Evolutionary conservation across 2,888 invertebrate genomes (phyloP).

Genomic region (Plemyria rubiginata): DNA sequence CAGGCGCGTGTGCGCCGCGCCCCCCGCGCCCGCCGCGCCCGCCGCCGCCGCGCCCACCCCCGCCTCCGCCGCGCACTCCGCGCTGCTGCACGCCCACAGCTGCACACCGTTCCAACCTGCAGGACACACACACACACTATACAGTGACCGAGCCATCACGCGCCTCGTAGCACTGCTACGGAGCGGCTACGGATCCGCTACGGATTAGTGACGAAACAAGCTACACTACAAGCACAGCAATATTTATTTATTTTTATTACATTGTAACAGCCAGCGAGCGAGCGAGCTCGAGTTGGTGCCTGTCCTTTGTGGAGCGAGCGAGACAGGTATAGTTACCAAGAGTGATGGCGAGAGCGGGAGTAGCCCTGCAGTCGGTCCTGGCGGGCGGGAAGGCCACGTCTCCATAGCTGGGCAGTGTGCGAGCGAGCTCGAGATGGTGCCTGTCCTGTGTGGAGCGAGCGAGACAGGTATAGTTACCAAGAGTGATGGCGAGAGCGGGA

Average conservation of each 20-base stretch:
- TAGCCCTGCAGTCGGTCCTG: constrained; percentile 88
- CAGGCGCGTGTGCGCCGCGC: constrained; percentile 87
- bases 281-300: too few relatives aligned
- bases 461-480: constrained; percentile 73
- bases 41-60: constrained; percentile 91
- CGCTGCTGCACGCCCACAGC: constrained; percentile 89
- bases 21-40: constrained; percentile 83
- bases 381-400: constrained; percentile 97
- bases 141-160: constrained; percentile 9
- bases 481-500: constrained; percentile 90
- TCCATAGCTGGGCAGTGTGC: constrained; percentile 91
- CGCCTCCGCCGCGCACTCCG: constrained; percentile 87
- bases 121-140: too few relatives aligned
- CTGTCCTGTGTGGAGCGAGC: too few relatives aligned
- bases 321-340: constrained; percentile 76
- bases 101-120: constrained; percentile 87
- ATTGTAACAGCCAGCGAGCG: too few relatives aligned
- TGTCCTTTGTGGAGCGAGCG: too few relatives aligned
- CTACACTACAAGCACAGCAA: too few relatives aligned
- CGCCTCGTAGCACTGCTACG: too few relatives aligned
- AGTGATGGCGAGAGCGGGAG: constrained; percentile 90
- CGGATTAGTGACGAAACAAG: too few relatives aligned
- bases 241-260: neutral
- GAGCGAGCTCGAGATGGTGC: too few relatives aligned
- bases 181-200: too few relatives aligned